These are phyloP conservation scores for Monopis laevigella DNA, from an alignment of 2,888 invertebrate species.

Conservation along the genomic window DNA sequence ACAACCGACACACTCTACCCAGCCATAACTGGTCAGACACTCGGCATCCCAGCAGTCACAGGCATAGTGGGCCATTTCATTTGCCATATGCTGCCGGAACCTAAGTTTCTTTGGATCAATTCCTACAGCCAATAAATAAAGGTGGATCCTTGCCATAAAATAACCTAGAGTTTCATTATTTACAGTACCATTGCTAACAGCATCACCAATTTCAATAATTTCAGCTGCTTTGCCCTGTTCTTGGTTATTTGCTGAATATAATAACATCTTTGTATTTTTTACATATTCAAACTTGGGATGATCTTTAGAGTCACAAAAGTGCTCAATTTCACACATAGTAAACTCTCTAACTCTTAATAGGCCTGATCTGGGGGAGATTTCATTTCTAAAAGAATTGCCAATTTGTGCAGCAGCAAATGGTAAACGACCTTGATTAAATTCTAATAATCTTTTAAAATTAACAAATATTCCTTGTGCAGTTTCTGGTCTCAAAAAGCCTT, in stretches of 20 bases:
- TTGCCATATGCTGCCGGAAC: constrained; percentile 98
- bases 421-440: constrained; percentile 95
- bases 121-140: constrained; percentile 88
- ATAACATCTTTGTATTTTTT: constrained; percentile 76
- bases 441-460: constrained; percentile 96
- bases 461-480: constrained; percentile 99
- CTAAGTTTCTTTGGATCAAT: constrained; percentile 86
- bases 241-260: constrained; percentile 97
- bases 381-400: constrained; percentile 97
- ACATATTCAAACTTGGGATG: constrained; percentile 90
- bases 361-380: constrained; percentile 98
- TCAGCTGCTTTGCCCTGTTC: constrained; percentile 95
- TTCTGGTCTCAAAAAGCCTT: constrained; percentile 96
- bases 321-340: constrained; percentile 99
- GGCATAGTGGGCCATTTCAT: constrained; percentile 99
- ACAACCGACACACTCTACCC: constrained; percentile 99
- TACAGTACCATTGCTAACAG: constrained; percentile 86
- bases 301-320: constrained; percentile 97
- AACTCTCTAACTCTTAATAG: constrained; percentile 96
- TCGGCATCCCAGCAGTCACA: constrained; percentile 99
- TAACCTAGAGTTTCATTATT: constrained; percentile 98
- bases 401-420: constrained; percentile 99
- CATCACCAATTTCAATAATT: constrained; percentile 82
- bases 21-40: constrained; percentile 95
- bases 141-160: constrained; percentile 95